A percentile compares a stretch with the other conserved stretches of the same genome.
Evolutionary conservation across 2,113 vertebrate genomes (phyloP).

Genomic region (Pygoscelis antarcticus): DNA sequence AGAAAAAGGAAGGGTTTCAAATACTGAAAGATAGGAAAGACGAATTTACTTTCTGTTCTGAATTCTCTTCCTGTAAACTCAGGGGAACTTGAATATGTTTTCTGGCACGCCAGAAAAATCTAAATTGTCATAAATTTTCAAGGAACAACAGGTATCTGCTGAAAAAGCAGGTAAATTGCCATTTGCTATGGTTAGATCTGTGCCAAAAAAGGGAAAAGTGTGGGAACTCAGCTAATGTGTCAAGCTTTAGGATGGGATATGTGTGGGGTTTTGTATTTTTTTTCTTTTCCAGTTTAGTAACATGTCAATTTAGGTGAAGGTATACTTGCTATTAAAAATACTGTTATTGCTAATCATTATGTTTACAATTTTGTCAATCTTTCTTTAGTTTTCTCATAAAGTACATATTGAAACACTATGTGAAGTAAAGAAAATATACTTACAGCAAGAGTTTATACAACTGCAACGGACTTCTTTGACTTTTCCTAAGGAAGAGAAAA

Average conservation of each 20-base stretch:
- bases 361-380: background rate
- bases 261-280: background rate
- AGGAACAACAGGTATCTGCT: background rate
- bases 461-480: constrained; percentile 52
- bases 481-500: constrained; percentile 49
- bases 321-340: background rate
- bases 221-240: background rate
- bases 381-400: constrained; percentile 80
- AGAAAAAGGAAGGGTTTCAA: background rate
- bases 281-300: background rate
- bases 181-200: background rate
- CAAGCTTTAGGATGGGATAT: background rate
- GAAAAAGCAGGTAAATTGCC: background rate
- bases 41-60: background rate
- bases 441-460: constrained; percentile 78
- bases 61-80: background rate
- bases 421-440: constrained; percentile 85
- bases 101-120: background rate
- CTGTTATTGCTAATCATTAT: background rate
- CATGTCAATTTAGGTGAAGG: background rate
- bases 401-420: constrained; percentile 88
- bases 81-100: background rate
- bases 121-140: background rate
- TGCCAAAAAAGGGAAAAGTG: background rate
- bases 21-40: background rate